Evolutionary conservation across 1,140 invertebrate genomes (phyloP).

Genomic region (Zeugodacus cucurbitae): DNA sequence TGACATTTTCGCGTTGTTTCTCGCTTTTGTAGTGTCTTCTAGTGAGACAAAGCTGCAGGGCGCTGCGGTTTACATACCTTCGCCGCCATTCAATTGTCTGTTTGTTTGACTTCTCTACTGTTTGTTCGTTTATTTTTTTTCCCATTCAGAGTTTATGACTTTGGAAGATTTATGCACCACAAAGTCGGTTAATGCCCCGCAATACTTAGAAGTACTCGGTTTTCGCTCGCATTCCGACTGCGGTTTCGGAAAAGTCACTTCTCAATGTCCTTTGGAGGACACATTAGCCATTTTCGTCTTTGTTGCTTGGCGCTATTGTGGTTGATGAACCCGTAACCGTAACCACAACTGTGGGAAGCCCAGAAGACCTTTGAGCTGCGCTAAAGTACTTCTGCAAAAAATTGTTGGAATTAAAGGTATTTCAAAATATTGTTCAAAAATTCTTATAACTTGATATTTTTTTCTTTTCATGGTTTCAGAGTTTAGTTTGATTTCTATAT

Average conservation of each 20-base stretch:
- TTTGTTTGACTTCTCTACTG: background rate
- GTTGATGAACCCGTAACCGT: background rate
- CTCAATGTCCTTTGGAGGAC: background rate
- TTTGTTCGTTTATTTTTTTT: background rate
- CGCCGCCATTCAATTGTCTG: background rate
- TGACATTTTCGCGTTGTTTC: background rate
- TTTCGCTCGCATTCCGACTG: background rate
- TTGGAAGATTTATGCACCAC: background rate
- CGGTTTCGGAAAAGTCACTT: background rate
- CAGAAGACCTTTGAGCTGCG: too few species aligned
- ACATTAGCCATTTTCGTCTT: background rate
- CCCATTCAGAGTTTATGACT: background rate
- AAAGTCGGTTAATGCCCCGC: background rate
- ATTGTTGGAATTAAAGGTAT: too few species aligned
- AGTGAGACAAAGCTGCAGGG: background rate
- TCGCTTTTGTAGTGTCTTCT: background rate
- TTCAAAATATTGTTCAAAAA: too few species aligned
- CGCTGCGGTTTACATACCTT: constrained; percentile 13
- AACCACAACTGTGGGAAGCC: background rate
- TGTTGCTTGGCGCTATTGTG: background rate
- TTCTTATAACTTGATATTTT: too few species aligned
- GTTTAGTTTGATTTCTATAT: too few species aligned
- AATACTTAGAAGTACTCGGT: background rate
- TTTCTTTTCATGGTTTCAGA: too few species aligned
- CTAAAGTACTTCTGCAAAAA: too few species aligned